These are phyloP conservation scores for Aphelenchoides fujianensis DNA, from an alignment of 1,140 invertebrate species.

Conservation along the genomic window DNA sequence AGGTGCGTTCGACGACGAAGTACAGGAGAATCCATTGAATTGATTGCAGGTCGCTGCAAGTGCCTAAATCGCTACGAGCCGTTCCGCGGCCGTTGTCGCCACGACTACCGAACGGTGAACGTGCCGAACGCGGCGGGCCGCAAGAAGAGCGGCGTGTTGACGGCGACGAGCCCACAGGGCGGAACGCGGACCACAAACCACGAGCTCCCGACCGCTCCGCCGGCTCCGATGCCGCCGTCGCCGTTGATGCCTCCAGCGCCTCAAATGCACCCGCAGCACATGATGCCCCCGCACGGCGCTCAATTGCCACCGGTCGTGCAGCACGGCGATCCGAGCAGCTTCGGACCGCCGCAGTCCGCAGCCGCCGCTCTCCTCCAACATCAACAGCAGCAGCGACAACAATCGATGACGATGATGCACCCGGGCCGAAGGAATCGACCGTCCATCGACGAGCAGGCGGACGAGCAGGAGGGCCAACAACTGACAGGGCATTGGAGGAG, in stretches of 20 bases:
- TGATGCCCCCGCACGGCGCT: no score
- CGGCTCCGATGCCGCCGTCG: no score
- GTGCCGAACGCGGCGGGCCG: not conserved
- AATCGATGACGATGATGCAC: not conserved
- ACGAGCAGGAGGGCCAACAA: no score
- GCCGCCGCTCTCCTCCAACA: not conserved
- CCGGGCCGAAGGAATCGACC: not conserved
- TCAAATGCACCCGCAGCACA: no score
- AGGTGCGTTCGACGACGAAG: slow-evolving; percentile 25
- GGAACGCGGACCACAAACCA: not conserved
- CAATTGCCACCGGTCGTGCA: not conserved
- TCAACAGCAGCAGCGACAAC: no score
- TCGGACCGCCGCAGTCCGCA: no score
- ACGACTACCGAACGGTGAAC: not conserved
- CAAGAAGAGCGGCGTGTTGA: not conserved
- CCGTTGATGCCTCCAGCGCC: no score
- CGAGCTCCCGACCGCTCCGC: no score
- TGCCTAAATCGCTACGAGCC: slow-evolving; percentile 10
- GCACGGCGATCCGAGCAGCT: not conserved
- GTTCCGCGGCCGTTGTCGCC: not conserved
- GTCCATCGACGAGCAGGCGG: no score
- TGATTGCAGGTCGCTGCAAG: not conserved
- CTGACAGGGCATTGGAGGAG: no score
- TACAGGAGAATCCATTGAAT: not conserved
- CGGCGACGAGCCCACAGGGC: not conserved